Evolutionary conservation across 2,113 vertebrate species (phyloP).

Genomic region (Tinamus guttatus): DNA sequence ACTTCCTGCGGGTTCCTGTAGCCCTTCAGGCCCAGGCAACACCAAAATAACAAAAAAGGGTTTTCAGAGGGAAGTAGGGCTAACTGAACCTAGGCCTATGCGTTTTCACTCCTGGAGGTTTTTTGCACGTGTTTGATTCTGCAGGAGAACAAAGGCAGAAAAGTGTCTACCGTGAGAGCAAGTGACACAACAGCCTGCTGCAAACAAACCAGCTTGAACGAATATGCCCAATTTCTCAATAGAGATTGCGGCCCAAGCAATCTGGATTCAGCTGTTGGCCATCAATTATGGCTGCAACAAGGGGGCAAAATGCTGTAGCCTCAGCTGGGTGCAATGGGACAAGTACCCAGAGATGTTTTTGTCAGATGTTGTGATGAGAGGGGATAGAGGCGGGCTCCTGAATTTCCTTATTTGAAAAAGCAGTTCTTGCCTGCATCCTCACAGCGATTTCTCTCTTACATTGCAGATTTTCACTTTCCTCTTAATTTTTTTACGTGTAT

Average conservation of each 20-base stretch:
- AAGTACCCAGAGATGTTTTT: not conserved
- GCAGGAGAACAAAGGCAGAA: not conserved
- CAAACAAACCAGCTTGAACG: not conserved
- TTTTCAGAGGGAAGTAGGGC: not conserved
- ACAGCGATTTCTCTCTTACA: not conserved
- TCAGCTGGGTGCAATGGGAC: not conserved
- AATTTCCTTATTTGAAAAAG: not conserved
- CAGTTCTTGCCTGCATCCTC: not conserved
- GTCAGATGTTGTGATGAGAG: not conserved
- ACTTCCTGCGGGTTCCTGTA: not conserved
- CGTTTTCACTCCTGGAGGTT: not conserved
- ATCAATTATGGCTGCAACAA: not conserved
- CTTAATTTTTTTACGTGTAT: not conserved
- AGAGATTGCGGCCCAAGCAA: not conserved
- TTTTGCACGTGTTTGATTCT: fast-evolving
- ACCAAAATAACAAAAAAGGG: not conserved
- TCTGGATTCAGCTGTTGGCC: not conserved
- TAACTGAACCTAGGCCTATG: not conserved
- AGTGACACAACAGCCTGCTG: not conserved
- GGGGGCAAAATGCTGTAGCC: not conserved
- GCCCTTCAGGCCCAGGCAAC: not conserved
- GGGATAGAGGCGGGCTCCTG: not conserved
- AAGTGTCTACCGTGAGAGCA: not conserved
- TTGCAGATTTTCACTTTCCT: not conserved
- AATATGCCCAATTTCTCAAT: not conserved